Percentiles rank a stretch among this genome's conserved stretches.
phyloP scores from a whole-genome alignment of 2,113 vertebrate species.

The Ramphastos sulfuratus region DNA sequence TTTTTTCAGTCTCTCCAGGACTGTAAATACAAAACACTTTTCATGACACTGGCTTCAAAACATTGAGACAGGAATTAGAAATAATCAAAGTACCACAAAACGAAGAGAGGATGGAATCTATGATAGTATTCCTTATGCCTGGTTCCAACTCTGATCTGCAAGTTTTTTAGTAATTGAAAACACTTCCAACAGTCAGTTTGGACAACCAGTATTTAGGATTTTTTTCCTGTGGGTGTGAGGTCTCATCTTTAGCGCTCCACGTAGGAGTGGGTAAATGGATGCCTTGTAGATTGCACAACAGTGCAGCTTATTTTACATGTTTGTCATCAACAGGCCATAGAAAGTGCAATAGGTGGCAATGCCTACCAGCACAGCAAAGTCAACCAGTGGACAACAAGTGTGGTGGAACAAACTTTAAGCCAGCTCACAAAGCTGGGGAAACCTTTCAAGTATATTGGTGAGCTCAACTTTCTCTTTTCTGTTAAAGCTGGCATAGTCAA shows the following conservation, averaged over 20 bases:
- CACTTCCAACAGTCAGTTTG: neutral
- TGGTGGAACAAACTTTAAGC: slow-evolving; percentile 90
- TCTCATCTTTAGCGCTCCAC: neutral
- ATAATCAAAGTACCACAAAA: neutral
- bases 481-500: neutral
- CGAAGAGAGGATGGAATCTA: neutral
- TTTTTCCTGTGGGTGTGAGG: neutral
- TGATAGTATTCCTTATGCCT: neutral
- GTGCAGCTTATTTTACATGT: neutral
- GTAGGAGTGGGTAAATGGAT: neutral
- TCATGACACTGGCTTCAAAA: neutral
- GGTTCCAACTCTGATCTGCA: neutral
- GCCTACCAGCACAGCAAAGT: slow-evolving; percentile 92
- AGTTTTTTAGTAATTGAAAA: neutral
- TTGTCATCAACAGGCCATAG: slow-evolving; percentile 79
- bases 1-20: neutral
- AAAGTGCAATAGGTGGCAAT: slow-evolving; percentile 87
- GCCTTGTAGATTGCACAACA: neutral
- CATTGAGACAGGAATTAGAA: neutral
- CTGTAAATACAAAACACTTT: neutral
- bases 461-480: neutral
- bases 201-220: neutral
- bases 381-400: slow-evolving; percentile 89
- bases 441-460: slow-evolving; percentile 96
- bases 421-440: slow-evolving; percentile 95